Base-by-base conservation (phyloP, 1,140 invertebrate genomes). In the Sesamia nonagrioides region DNA sequence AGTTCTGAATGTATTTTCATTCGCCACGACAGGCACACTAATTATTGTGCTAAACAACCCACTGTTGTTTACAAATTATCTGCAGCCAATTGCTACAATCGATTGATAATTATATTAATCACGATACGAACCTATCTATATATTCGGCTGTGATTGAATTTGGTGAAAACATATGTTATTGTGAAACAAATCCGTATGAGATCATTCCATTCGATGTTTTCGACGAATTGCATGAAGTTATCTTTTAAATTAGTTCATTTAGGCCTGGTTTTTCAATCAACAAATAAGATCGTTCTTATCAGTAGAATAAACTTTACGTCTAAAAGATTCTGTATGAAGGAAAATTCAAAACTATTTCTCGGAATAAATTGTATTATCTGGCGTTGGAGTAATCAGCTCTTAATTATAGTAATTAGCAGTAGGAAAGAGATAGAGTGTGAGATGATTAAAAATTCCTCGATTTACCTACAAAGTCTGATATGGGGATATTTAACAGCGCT, bases 31-130 rank as follows among this genome's bases (percentile, higher is more conserved):
- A 75, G 78, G 77, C 82, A 76, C 77, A 84, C 82, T 86, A 86
- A 88, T 76, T 27, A 27, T 27, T 89, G 87, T 88, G 82, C 86
- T 84, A 91, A 87, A 88, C 88, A 90, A 84, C 56, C 35, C 63
- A 60, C 73, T 92, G 91, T 94, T 92, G 91, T 94, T 94, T 94
- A 90, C 86, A 90, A 94, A 94, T 92, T 94, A 92, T 91, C 89
- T 79, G 74, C 77, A 61, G 76, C 74, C 74, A 27, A 27, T 27
- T 27, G 27, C 27, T 27, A 88, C 88, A 88, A 92, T 91, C 90
- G 82, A 86, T 83, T 87, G 84, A 89, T 92, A 92, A 91, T 89
- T 80, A 52, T 35, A 87, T 52, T 35, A 35, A 71, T 71, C 48
- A 71, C 66, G 48, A 52, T 69, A 52, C 21, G 40, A 8, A 68